Base-by-base conservation (phyloP, 1,140 invertebrate species). In the Teleopsis dalmanni region DNA sequence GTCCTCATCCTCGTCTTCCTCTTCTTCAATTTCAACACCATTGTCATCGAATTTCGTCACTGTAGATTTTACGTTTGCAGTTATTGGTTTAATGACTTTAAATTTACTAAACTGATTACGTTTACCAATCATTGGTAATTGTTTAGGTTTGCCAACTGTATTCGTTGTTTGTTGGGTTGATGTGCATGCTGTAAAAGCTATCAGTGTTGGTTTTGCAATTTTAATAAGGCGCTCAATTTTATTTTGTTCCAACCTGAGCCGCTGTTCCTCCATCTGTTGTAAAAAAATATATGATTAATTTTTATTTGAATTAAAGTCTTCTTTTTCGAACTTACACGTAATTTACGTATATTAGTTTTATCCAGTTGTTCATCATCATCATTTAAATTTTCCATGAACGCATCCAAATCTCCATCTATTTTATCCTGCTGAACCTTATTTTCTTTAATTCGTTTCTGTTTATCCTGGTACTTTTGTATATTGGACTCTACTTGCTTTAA, bases 151-250 rank as follows among this genome's bases (percentile, higher is more conserved):
- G 60, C 5, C 6, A 18, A 33, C 19, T 21, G 22, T 26, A 8
- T n/a, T n/a, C n/a, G 13, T 27, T 21, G 3, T 53, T 53, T 31
- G 21, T 11, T 4, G n/a, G 29, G 81, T 59, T 19, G 76, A 65
- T 19, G 23, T 27, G 5, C 10, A 23, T 0, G 56, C 56, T 9
- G 84, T 84, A 16, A 88, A 66, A 57, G 76, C 72, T 14, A 59
- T n/a, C n/a, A n/a, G n/a, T n/a, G n/a, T 57, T 6, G 91, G 91
- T 64, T 83, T 82, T 0, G 87, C 84, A 44, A 95, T 75, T 54
- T 91, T 85, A 1, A 88, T 78, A 14, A 95, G 67, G 48, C 82
- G 82, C 29, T 83, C 71, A 2, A 86, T 61, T 54, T 79, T 81
- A 4, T 71, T 70, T 48, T 88, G 78, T 58, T 95, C 86, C 26